Conservation (phyloP, 2,113 vertebrate genomes). For the Callithrix jacchus region DNA sequence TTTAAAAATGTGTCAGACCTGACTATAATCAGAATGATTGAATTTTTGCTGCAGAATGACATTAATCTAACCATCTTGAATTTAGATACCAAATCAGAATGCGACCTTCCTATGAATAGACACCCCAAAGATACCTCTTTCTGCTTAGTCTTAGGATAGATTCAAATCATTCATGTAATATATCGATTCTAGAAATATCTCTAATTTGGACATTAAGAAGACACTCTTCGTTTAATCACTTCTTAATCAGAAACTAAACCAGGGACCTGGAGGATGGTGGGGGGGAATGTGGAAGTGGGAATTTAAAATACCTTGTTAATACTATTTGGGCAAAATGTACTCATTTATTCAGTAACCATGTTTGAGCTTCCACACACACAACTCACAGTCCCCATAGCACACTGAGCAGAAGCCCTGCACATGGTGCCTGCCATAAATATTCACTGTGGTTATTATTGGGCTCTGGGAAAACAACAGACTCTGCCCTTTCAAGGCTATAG, state of each 20-base stretch:
- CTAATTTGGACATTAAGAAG: not conserved
- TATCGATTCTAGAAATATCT: not conserved
- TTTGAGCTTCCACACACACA: not conserved
- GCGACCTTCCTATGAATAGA: not conserved
- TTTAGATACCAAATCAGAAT: constrained; percentile 7
- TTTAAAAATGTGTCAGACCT: not conserved
- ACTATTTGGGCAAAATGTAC: not conserved
- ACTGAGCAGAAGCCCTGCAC: not conserved
- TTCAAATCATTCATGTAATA: not conserved
- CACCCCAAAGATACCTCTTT: not conserved
- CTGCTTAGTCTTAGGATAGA: not conserved
- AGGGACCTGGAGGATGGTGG: not conserved
- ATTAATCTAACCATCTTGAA: not conserved
- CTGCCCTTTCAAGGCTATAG: not conserved
- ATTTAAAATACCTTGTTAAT: not conserved
- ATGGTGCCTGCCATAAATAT: accelerated
- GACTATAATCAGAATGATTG: constrained; percentile 11
- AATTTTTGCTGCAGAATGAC: not conserved
- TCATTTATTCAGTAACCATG: not conserved
- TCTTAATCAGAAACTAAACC: not conserved
- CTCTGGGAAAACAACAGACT: not conserved
- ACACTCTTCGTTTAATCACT: not conserved
- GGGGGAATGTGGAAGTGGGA: not conserved
- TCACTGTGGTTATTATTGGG: not conserved
- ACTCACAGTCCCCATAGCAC: not conserved